These are phyloP conservation scores for Hippocampus kuda DNA, from an alignment of 2,797 vertebrate genomes.

Conservation along the genomic window DNA sequence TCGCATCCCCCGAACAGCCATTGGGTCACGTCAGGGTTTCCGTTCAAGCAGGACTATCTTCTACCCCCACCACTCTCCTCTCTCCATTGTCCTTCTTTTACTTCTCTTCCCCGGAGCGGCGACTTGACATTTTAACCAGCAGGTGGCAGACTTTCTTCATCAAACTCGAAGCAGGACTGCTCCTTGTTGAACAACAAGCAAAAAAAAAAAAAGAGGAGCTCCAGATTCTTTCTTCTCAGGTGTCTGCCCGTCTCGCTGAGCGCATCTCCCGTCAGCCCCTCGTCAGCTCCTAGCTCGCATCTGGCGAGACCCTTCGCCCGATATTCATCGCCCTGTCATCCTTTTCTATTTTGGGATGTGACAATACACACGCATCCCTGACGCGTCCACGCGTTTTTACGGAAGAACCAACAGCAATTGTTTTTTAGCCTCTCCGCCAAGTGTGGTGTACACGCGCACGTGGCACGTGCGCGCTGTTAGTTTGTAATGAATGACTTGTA, in stretches of 20 bases:
- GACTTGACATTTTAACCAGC: slow-evolving; percentile 46
- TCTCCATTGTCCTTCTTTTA: slow-evolving; percentile 11
- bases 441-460: not conserved
- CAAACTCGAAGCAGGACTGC: slow-evolving; percentile 8
- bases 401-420: slow-evolving; percentile 5
- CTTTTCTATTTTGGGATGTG: slow-evolving; percentile 62
- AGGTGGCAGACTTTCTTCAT: slow-evolving; percentile 40
- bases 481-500: slow-evolving; percentile 64
- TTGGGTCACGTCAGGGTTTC: slow-evolving; percentile 8
- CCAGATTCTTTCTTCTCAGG: not conserved
- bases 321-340: slow-evolving; percentile 19
- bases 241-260: slow-evolving; percentile 24
- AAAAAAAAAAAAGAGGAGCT: slow-evolving; percentile 29
- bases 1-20: slow-evolving; percentile 2
- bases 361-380: slow-evolving; percentile 22
- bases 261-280: slow-evolving; percentile 45
- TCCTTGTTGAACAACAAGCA: not conserved
- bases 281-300: slow-evolving; percentile 10
- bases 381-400: slow-evolving; percentile 9
- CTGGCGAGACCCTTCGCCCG: slow-evolving; percentile 3
- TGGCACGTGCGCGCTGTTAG: slow-evolving; percentile 40
- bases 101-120: slow-evolving; percentile 30
- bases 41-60: slow-evolving; percentile 23
- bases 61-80: slow-evolving; percentile 2
- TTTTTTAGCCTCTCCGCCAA: not conserved